These are phyloP conservation scores for Cydia amplana DNA, from an alignment of 1,140 invertebrate species.

Conservation along the genomic window DNA sequence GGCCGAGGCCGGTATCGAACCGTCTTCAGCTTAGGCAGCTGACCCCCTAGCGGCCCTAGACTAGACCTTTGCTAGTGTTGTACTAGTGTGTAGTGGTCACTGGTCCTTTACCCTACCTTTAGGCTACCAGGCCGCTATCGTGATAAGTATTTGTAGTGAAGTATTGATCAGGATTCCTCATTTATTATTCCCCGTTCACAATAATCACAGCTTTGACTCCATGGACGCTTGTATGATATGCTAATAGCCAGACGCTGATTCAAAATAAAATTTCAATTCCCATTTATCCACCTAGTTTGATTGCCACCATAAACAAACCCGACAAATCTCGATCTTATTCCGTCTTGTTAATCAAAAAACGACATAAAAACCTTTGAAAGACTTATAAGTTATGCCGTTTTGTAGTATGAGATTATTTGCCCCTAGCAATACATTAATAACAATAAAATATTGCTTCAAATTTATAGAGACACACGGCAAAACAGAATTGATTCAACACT, in stretches of 20 bases:
- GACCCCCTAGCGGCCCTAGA: too few relatives aligned
- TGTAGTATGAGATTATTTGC: not conserved
- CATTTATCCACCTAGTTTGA: constrained; percentile 1
- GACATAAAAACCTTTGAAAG: not conserved
- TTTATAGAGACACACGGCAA: constrained; percentile 18
- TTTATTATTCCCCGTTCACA: not conserved
- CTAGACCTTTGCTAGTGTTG: too few relatives aligned
- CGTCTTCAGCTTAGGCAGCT: too few relatives aligned
- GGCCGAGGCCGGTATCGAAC: too few relatives aligned
- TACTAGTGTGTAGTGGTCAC: too few relatives aligned
- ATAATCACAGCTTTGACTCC: not conserved
- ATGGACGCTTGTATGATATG: not conserved
- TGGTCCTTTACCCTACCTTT: too few relatives aligned
- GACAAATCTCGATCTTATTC: constrained; percentile 18
- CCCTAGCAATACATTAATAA: constrained; percentile 17
- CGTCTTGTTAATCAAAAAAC: not conserved
- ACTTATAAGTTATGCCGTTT: not conserved
- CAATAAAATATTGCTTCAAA: constrained; percentile 19
- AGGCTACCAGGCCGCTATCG: too few relatives aligned
- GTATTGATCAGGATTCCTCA: too few relatives aligned
- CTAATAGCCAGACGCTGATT: not conserved
- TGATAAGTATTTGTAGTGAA: too few relatives aligned
- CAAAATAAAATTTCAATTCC: constrained; percentile 19
- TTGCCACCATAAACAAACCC: constrained; percentile 18
- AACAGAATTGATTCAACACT: constrained; percentile 21